Percentiles rank a stretch among this genome's conserved stretches.
phyloP scores from a whole-genome alignment of 2,113 vertebrate genomes.

The Colossoma macropomum region DNA sequence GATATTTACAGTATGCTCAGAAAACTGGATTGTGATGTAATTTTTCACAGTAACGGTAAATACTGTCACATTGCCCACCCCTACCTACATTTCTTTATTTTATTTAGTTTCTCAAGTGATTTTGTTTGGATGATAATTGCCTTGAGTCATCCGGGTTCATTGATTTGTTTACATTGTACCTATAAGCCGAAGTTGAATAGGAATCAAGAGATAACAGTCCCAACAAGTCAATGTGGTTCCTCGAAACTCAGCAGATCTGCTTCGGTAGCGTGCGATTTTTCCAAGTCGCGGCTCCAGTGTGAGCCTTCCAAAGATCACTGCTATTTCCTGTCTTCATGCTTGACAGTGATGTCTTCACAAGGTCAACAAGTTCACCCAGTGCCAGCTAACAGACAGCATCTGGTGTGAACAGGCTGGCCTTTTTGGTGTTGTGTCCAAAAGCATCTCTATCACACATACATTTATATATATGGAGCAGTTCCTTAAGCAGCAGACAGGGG shows the following conservation, averaged over 20 bases:
- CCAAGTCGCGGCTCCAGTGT: background rate
- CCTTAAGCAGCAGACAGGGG: conserved; percentile 63
- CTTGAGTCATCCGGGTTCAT: background rate
- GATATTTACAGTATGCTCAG: too few relatives aligned
- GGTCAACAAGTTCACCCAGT: conserved; percentile 33
- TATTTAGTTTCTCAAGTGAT: background rate
- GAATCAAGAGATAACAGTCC: background rate
- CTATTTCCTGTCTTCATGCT: background rate
- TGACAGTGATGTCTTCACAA: conserved; percentile 29
- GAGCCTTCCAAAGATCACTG: background rate
- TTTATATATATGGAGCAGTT: conserved; percentile 53
- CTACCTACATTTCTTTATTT: too few relatives aligned
- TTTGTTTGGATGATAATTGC: background rate
- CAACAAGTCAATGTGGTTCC: background rate
- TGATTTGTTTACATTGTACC: background rate
- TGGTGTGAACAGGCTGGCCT: conserved; percentile 49
- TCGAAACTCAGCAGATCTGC: background rate
- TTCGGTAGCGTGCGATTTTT: background rate
- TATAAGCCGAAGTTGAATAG: background rate
- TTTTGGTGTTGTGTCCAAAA: conserved; percentile 46
- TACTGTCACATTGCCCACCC: too few relatives aligned
- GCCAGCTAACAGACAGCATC: conserved; percentile 45
- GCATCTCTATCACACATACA: conserved; percentile 44
- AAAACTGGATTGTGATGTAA: too few relatives aligned
- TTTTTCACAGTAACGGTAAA: too few relatives aligned